Evolutionary conservation across 2,113 vertebrate species (phyloP), one percentile per base, ranked within the genome.

Genomic region (Larimichthys polyactis): DNA sequence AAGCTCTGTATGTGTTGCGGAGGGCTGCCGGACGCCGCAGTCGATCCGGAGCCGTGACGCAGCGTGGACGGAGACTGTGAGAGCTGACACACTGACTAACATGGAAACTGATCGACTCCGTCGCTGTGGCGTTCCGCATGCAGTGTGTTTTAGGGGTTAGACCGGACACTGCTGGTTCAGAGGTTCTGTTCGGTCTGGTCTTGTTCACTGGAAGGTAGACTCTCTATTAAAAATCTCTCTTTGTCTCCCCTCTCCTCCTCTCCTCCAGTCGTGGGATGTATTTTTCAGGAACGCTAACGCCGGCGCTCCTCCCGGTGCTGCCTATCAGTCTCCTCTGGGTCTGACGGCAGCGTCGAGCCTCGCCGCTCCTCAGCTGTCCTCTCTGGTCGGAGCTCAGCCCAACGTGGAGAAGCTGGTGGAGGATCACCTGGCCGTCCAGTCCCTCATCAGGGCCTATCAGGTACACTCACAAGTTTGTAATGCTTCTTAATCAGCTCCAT

Each of bases 371-470:
- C 95, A 94, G 44, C 95, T 95, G 14, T 96, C 96, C 78, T 96
- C 96, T 46, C 79, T 98, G 92, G 94, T 97, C 3, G 96, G 95
- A 27, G 94, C 96, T 1, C 97, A 97, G 90, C 97, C 98, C 79
- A 98, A 97, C 0, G 96, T 99, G 87, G 98, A 99, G 89, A 99
- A 99, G 71, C 95, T 99, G 73, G 98, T 99, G 93, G 98, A 99
- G 85, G 98, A 99, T 77, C 98, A 99, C 76, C 93, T 99, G 71
- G 98, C 98, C 0, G 98, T 99, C 14, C 98, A 99, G 43, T 99
- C 98, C 0, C 98, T 99, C 85, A 98, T 99, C 95, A 96, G 98
- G 75, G 98, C 98, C 0, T 99, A 99, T 86, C 98, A 99, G 98
- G 98, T 99, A 90, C 65, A 52, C 68, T 59, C 52, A 40, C 52